Base-by-base conservation (phyloP, 2,797 vertebrate species). In the Cryptoprocta ferox region DNA sequence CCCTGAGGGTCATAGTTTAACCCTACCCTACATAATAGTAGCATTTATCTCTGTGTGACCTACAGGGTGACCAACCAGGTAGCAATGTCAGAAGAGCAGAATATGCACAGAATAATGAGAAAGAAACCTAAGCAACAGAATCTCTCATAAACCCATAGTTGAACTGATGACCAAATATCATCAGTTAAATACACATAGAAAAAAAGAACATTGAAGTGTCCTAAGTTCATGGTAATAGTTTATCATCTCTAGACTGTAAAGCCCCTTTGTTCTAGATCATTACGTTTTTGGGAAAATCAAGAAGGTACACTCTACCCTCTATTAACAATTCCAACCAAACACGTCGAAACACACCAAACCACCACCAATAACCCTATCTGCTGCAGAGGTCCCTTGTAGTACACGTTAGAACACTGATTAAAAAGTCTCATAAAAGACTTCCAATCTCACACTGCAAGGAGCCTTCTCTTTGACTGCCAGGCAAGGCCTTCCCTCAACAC, bases 1-100 rank as follows among this genome's bases (percentile, higher is more conserved):
- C 5, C 1, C 35, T 37, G 5, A 30, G 26, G 48, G 10, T 14
- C 14, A 39, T 5, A 10, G 10, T 28, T 75, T 39, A 8, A 75
- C 3, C 1, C 2, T 65, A 11, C 11, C 50, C 42, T 14, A 32
- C 1, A 2, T 5, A 6, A 1, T 37, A 76, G n/a, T 30, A 15
- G 5, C 26, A 19, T 59, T 11, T 70, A 26, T 15, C 5, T 16
- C 35, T 35, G 24, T 18, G 21, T 83, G 30, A 6, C 4, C 24
- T 42, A 1, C 14, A 73, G 30, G 18, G 32, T 24, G 37, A 76
- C 12, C 30, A n/a, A 65, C 28, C 4, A 16, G 19, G 61, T 26
- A 42, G 66, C 15, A 56, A 14, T 12, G 14, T 65, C 56, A 32
- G 39, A 68, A 61, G 28, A 80, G 19, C 30, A 66, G 9, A 37